These are phyloP conservation scores for Aplocera efformata DNA, from an alignment of 2,888 invertebrate species.

Conservation along the genomic window DNA sequence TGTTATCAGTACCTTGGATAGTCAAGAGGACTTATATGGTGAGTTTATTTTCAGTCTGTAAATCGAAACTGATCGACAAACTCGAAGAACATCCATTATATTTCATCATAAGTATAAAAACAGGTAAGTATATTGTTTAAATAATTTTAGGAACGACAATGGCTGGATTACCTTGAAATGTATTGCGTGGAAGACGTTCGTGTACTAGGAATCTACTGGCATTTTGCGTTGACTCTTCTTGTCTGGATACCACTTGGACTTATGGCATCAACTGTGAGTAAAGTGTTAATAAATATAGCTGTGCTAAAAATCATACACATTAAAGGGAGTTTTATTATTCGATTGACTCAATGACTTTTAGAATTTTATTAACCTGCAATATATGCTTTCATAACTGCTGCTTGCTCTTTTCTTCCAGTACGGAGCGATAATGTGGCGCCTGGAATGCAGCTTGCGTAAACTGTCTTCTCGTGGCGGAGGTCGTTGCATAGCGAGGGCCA, in stretches of 20 bases:
- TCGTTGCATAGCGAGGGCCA: constrained; percentile 80
- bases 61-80: neutral
- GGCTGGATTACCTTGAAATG: constrained; percentile 87
- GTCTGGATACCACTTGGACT: constrained; percentile 89
- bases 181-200: constrained; percentile 86
- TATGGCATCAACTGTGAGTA: constrained; percentile 87
- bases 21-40: constrained; percentile 83
- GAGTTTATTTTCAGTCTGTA: constrained; percentile 18
- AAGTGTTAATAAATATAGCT: constrained; percentile 4
- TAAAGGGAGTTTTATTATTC: too few relatives aligned
- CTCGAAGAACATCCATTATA: too few relatives aligned
- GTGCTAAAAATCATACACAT: too few relatives aligned
- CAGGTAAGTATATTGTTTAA: too few relatives aligned
- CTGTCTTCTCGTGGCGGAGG: constrained; percentile 83
- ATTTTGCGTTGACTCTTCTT: constrained; percentile 85
- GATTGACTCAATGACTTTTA: too few relatives aligned
- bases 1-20: constrained; percentile 83
- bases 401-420: too few relatives aligned
- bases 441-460: constrained; percentile 83
- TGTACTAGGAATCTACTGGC: constrained; percentile 87
- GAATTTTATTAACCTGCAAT: too few relatives aligned
- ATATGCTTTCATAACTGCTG: too few relatives aligned
- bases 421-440: constrained; percentile 69
- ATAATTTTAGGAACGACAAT: constrained; percentile 81
- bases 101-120: too few relatives aligned